Base-by-base conservation (phyloP, 2,113 vertebrate species). In the Uropsilus gracilis region DNA sequence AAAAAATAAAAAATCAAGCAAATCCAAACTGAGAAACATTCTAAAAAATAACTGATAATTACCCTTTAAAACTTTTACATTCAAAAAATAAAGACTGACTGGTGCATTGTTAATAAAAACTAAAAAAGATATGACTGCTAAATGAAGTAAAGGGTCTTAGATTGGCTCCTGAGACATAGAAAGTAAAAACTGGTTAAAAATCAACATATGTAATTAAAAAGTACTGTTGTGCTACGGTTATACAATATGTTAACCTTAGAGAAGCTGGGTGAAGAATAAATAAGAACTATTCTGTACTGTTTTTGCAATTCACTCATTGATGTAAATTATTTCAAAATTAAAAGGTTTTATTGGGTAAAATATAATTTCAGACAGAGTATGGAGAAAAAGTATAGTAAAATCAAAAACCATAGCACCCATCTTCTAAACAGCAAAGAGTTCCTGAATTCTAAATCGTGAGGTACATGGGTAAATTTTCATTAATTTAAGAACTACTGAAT, bases 301-400 rank as follows among this genome's bases (percentile, higher is more conserved):
- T 86, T 81, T 66, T 77, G 6, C 9, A 73, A 57, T 55, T 90
- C 22, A 64, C 48, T 72, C 37, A 22, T 61, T 85, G 68, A 37
- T 48, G 44, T 76, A 76, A 76, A 63, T 86, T 71, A 76, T 71
- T 86, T 81, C 18, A 63, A 89, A 80, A 86, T 68, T 68, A 75
- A 50, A 28, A 30, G 30, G 37, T 69, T 87, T 6, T 50, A 55
- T 28, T 24, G 87, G 20, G 68, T 80, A 24, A 91, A 78, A 50
- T 64, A 14, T 22, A 89, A 80, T 69, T 69, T 22, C 13, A 69
- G 2, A 10, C 32, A 80, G 22, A 83, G 7, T 75, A 87, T 66
- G 39, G 34, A 75, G 20, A 26, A 66, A 87, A 90, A 73, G 46
- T 59, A 80, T 63, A 37, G 57, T 20, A 50, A 87, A 69, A 48